Evolutionary conservation across 2,888 invertebrate species (phyloP).

Genomic region (Cryptocephalus moraei): DNA sequence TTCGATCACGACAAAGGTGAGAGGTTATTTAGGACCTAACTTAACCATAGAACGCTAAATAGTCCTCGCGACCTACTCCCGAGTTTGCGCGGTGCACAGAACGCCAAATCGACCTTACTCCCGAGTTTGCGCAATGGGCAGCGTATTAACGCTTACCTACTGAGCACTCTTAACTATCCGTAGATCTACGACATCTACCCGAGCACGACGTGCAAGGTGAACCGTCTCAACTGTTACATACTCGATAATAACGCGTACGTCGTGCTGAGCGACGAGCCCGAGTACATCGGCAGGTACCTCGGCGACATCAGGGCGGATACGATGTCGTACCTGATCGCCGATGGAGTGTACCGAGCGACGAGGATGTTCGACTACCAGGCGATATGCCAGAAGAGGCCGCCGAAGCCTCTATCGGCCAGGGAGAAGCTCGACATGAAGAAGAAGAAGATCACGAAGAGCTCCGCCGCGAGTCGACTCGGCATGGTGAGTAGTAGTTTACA

Average conservation of each 20-base stretch:
- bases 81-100: too few species aligned
- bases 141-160: too few species aligned
- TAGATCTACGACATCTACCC: constrained; percentile 1
- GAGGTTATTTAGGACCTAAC: too few species aligned
- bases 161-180: too few species aligned
- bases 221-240: constrained; percentile 68
- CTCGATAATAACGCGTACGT: constrained; percentile 87
- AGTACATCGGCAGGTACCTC: constrained; percentile 56
- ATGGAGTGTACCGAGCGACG: constrained; percentile 64
- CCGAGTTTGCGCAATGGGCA: too few species aligned
- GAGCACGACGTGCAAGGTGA: constrained; percentile 43
- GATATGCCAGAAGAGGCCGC: constrained; percentile 55
- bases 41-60: too few species aligned
- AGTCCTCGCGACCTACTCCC: too few species aligned
- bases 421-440: constrained; percentile 8
- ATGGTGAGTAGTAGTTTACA: too few species aligned
- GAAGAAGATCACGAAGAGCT: constrained; percentile 32
- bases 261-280: constrained; percentile 60
- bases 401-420: constrained; percentile 14
- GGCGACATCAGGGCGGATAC: constrained; percentile 63
- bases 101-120: too few species aligned
- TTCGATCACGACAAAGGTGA: constrained; percentile 67
- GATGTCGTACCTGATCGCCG: constrained; percentile 63
- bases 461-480: background rate
- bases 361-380: constrained; percentile 78